Evolutionary conservation across 2,888 invertebrate species (phyloP).

Genomic region (Tenthredo scrophulariae): DNA sequence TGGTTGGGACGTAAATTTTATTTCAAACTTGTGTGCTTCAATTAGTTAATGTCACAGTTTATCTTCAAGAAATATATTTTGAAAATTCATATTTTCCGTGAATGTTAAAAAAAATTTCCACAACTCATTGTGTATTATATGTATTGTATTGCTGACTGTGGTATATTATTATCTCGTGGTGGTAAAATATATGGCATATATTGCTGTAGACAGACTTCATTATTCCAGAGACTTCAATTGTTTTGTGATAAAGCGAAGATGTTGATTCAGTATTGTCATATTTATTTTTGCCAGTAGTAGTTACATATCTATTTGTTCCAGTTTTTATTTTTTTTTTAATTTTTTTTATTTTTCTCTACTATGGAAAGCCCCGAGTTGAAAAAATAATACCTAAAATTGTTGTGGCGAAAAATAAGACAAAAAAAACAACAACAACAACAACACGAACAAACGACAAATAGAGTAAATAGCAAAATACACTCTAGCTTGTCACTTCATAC

Average conservation of each 20-base stretch:
- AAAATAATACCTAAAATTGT: neutral
- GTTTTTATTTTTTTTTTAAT: neutral
- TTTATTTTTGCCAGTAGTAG: constrained; percentile 9
- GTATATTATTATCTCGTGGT: neutral
- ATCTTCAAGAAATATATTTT: neutral
- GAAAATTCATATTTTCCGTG: neutral
- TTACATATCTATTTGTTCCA: neutral
- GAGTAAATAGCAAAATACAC: neutral
- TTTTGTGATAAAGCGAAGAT: neutral
- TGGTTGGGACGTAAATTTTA: neutral
- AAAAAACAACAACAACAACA: neutral
- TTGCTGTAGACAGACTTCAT: constrained; percentile 14
- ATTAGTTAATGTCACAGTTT: neutral
- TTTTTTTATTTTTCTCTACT: neutral
- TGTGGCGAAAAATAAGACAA: neutral
- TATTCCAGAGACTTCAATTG: constrained; percentile 3
- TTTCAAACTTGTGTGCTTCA: neutral
- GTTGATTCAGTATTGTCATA: constrained; percentile 6
- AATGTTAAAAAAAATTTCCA: neutral
- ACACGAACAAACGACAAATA: neutral
- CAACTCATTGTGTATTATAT: neutral
- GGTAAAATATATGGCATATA: neutral
- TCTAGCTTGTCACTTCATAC: constrained; percentile 5
- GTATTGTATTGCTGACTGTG: neutral
- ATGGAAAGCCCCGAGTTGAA: neutral